Evolutionary conservation across 2,888 invertebrate species (phyloP), one percentile per base, ranked within the genome.

Genomic region (Epinotia demarniana): DNA sequence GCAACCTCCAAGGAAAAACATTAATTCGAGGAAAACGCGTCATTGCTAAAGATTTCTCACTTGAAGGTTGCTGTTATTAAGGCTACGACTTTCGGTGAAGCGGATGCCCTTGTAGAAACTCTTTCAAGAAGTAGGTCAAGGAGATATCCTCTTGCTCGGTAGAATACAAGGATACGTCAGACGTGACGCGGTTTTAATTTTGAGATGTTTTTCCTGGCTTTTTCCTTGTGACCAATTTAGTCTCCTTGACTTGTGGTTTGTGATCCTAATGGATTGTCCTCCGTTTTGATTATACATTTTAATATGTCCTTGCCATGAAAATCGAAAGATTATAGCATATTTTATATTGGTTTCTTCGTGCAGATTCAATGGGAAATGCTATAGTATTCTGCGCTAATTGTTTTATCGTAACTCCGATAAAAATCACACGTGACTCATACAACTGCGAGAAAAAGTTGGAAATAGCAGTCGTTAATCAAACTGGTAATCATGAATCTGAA

Each of bases 61-160:
- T 72, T 13, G 72, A 72, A 64, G 57, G 57, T 64, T 57, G 49
- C 62, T 58, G 62, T 70, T 70, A 75, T 75, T 64, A 39, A 75
- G 70, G 64, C 39, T 62, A 60, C 12, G 60, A 63, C 60, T 75
- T 70, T 71, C 75, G 43, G 57, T 55, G 46, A 49, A 70, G 27
- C 19, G 19, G 55, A 75, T 62, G 71, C 67, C 75, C 75, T 72
- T 75, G 75, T 66, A 53, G 71, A 66, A 64, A 71, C 43, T 55
- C 49, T 60, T 66, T 57, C 58, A 49, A 66, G 73, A 70, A 85
- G 69, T 84, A 71, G 86, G 89, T 86, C 90, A 90, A 86, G 89
- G 89, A 83, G 80, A 85, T 79, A 78, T 84, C 87, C 86, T 85
- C 76, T 79, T 71, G 67, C 63, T 75, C 70, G 49, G 77, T 80